phyloP scores from a whole-genome alignment of 2,113 vertebrate genomes.

The Ascaphus truei region DNA sequence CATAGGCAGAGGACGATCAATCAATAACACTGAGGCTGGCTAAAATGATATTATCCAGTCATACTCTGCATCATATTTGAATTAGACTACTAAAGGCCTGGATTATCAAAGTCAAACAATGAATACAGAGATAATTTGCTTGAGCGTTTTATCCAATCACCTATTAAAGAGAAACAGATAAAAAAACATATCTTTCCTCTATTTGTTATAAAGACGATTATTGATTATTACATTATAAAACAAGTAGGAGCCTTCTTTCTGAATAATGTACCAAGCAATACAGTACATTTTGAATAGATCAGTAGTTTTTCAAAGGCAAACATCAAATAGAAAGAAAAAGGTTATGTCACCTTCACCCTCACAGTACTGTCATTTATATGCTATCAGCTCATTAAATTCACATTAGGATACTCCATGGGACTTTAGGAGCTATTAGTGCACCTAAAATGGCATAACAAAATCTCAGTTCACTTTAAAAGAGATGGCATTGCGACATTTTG shows the following conservation, averaged over 20 bases:
- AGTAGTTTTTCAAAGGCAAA: conserved; percentile 74
- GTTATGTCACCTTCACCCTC: conserved; percentile 94
- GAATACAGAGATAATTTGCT: no score
- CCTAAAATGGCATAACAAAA: conserved; percentile 89
- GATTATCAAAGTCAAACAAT: no score
- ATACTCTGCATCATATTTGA: no score
- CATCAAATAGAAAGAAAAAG: conserved; percentile 78
- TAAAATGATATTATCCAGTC: no score
- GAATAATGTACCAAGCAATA: conserved; percentile 57
- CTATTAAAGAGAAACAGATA: conserved; percentile 34
- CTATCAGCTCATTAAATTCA: conserved; percentile 97
- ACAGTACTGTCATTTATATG: conserved; percentile 84
- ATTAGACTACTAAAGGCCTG: no score
- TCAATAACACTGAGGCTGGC: no score
- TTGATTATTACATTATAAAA: conserved; percentile 53
- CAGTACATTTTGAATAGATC: conserved; percentile 56
- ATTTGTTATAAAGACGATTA: conserved; percentile 40
- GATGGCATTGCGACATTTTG: conserved; percentile 84
- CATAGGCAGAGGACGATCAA: no score
- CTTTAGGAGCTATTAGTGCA: conserved; percentile 85
- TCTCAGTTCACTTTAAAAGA: conserved; percentile 81
- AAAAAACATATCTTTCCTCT: conserved; percentile 39
- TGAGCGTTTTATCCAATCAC: conserved; percentile 8
- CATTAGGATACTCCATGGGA: conserved; percentile 92
- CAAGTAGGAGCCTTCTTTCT: conserved; percentile 53